Conservation (phyloP, 2,797 vertebrate genomes). For the Paratrypauchen microcephalus region DNA sequence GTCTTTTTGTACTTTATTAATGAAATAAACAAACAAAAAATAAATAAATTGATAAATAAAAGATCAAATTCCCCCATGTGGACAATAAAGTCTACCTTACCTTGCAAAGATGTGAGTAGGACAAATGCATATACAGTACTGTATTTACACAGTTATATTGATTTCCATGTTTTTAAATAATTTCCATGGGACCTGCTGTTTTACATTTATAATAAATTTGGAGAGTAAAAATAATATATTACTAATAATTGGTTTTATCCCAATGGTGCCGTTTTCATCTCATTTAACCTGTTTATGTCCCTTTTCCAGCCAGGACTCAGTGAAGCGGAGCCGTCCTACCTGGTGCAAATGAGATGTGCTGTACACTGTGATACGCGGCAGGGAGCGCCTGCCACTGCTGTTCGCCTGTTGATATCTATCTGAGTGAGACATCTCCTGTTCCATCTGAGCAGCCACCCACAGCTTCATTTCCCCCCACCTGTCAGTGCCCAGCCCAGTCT, state of each 20-base stretch:
- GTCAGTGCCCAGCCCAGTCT: conserved; percentile 30
- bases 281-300: conserved; percentile 23
- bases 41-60: too few relatives aligned
- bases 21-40: too few relatives aligned
- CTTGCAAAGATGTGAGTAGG: neutral
- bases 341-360: conserved; percentile 22
- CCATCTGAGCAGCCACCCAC: conserved; percentile 51
- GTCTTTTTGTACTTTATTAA: too few relatives aligned
- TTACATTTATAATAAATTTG: neutral
- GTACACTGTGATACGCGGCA: conserved; percentile 20
- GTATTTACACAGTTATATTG: neutral
- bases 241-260: neutral
- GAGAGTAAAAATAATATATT: neutral
- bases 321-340: neutral
- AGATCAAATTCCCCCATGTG: too few relatives aligned
- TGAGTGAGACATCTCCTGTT: conserved; percentile 68
- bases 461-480: conserved; percentile 69
- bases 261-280: conserved; percentile 8
- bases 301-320: conserved; percentile 7
- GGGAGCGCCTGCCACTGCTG: conserved; percentile 36
- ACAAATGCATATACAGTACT: neutral
- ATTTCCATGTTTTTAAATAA: neutral
- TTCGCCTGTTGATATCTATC: conserved; percentile 58
- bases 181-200: neutral
- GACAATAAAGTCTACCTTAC: neutral